Base-by-base conservation (phyloP, 2,888 invertebrate species). In the Ramazzottius varieornatus region DNA sequence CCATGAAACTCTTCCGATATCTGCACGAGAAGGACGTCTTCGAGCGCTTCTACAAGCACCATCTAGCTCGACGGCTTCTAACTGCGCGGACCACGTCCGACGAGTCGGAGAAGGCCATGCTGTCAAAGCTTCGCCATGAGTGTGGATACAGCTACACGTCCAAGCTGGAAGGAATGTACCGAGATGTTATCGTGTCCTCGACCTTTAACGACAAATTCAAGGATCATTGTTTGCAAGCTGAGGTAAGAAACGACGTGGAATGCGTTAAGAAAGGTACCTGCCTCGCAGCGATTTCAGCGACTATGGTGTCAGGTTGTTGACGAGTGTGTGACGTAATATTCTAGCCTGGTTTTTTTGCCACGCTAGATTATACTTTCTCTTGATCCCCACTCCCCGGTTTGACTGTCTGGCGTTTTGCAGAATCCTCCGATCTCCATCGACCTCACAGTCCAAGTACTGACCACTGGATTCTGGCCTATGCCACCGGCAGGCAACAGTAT, bases 161-260 rank as follows among this genome's bases (percentile, higher is more conserved):
- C n/a, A 54, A 54, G 29, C 29, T 54, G 54, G 54, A 54, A 29
- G 54, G 54, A 29, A 54, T 54, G 54, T 54, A 54, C 54, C 54
- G 54, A 4, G 54, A 54, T 29, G 24, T 54, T 8, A 8, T 54
- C 4, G 20, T 54, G 20, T 54, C 54, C 4, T 8, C n/a, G 54
- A 54, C 54, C 16, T 54, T 16, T 24, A 54, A 54, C 29, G 54
- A 54, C 29, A 54, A 54, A 29, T 54, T 54, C 54, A 8, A 29
- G 13, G 54, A 54, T 54, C 29, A n/a, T 24, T 54, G 54, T 29
- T 54, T 54, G 4, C 54, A 54, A 24, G 4, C 20, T 4, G 29
- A 54, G 8, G 54, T 54, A 54, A 54, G 54, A 13, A 40, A 20
- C 8, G 8, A 40, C 40, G 20, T 40, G 54, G 8, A 40, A 20